Conservation (phyloP, 2,113 vertebrate species). For the Hoplias malabaricus region DNA sequence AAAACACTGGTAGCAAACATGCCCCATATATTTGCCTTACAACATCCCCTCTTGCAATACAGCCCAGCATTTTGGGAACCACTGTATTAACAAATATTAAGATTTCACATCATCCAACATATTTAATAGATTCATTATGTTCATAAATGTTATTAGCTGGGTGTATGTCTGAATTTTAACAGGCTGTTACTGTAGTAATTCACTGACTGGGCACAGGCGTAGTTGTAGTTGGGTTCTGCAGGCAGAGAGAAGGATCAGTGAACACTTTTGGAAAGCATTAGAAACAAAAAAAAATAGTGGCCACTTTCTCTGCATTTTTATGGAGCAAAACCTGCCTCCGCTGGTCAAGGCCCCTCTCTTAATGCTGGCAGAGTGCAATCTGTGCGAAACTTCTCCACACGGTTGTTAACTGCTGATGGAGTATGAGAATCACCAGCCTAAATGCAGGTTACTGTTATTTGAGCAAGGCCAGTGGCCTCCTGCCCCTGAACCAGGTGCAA, state of each 20-base stretch:
- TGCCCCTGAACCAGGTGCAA: background rate
- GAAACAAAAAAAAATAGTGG: background rate
- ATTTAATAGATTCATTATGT: too few relatives aligned
- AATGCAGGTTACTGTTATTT: constrained; percentile 15
- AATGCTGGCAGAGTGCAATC: background rate
- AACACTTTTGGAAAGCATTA: constrained; percentile 6
- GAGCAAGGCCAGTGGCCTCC: constrained; percentile 12
- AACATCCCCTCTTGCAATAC: too few relatives aligned
- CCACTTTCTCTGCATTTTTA: background rate
- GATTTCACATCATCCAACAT: too few relatives aligned
- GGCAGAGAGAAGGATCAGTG: background rate
- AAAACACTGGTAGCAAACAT: too few relatives aligned
- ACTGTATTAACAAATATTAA: too few relatives aligned
- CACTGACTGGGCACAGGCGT: too few relatives aligned
- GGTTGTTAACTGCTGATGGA: constrained; percentile 6
- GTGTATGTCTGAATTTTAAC: too few relatives aligned
- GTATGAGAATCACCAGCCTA: constrained; percentile 4
- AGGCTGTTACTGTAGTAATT: too few relatives aligned
- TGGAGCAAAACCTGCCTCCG: background rate
- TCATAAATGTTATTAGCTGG: too few relatives aligned
- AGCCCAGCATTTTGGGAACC: too few relatives aligned
- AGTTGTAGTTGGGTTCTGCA: background rate
- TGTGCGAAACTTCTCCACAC: background rate
- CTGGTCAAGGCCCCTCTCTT: background rate
- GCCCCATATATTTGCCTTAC: too few relatives aligned